Conservation (phyloP, 64 coral and sea anemone genomes). For the Montipora sp. region DNA sequence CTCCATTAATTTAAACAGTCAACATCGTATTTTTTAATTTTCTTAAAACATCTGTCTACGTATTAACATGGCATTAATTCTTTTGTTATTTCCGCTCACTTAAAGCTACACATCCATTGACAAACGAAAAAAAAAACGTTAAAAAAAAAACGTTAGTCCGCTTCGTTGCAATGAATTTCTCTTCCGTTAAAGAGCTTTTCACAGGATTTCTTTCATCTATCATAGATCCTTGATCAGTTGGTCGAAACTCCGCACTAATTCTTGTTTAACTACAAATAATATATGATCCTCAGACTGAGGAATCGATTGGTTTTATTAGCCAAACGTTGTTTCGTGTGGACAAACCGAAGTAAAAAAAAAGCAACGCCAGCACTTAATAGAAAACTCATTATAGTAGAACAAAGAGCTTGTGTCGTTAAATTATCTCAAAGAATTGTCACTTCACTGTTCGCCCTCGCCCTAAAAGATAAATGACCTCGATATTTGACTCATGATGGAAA, state of each 20-base stretch:
- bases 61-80: background rate
- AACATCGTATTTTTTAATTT: background rate
- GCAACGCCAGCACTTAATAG: background rate
- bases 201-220: too few relatives aligned
- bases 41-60: constrained; percentile 3
- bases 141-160: too few relatives aligned
- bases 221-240: too few relatives aligned
- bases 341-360: background rate
- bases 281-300: too few relatives aligned
- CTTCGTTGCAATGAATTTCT: too few relatives aligned
- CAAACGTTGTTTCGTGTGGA: background rate
- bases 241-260: too few relatives aligned
- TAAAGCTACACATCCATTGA: background rate
- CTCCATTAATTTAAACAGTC: background rate
- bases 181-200: background rate
- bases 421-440: background rate
- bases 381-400: constrained; percentile 13
- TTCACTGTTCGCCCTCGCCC: background rate
- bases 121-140: background rate
- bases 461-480: background rate
- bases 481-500: background rate
- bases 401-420: constrained; percentile 1
- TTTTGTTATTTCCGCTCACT: background rate
- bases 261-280: too few relatives aligned
- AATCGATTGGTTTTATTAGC: background rate